Evolutionary conservation across 2,113 vertebrate species (phyloP), one percentile per base, ranked within the genome.

Genomic region (Chauna torquata): DNA sequence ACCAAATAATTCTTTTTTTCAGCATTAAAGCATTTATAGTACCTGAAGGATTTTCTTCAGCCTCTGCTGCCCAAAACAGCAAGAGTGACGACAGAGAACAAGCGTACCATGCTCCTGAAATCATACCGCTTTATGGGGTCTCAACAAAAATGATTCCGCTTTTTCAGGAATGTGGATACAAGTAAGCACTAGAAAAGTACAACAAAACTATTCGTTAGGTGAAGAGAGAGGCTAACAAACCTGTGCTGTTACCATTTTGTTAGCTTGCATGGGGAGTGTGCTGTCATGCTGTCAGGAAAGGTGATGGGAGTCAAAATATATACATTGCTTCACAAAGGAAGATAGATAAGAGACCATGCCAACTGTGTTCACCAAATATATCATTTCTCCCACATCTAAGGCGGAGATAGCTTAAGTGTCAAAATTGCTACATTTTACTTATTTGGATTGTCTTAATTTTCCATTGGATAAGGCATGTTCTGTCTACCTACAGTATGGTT

Each of bases 151-250:
- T 99, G 97, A 94, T 98, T 65, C 98, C 98, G 25, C 98, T 99
- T 76, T 99, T 99, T 94, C 97, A 98, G 95, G 99, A 99, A 34
- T 98, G 98, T 86, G 98, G 99, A 86, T 99, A 99, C 94, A 99
- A 97, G 99, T 99, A 94, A 97, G 98, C 96, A 58, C 44, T 62
- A 17, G 82, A 61, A 83, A 90, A 94, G 34, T 32, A 25, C 44
- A 74, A n/a, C 17, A 40, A 23, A 86, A 10, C 16, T 40, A 10
- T n/a, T 30, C n/a, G 25, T 18, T 85, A 22, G 0, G 0, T 16
- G 7, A 44, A 49, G 27, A 38, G 36, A 58, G 40, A 79, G 17
- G 36, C 13, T 64, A 50, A 17, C 19, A 62, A 38, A 66, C 8
- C 24, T 16, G 1, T 24, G 32, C 50, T 84, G 44, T 5, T 74